Base-by-base conservation (phyloP, 2,888 invertebrate species). In the Pristionchus entomophagus region DNA sequence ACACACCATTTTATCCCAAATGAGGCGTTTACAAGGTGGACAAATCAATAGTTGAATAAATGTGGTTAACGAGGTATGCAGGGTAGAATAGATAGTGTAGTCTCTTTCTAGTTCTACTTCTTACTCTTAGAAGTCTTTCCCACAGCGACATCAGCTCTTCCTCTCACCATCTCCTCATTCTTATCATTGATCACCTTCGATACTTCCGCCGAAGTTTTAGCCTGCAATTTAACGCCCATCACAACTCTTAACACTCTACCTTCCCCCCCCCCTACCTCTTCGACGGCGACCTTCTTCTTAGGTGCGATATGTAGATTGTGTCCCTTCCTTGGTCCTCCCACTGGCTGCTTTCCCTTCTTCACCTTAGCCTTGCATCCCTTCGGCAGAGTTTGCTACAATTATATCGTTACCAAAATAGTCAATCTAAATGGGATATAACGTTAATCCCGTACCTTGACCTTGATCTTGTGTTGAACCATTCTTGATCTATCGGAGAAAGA, bases 401-500 rank as follows among this genome's bases (percentile, higher is more conserved):
- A 1, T 0, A 45, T 45, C 45, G 6, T 45, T 45, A n/a, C n/a
- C n/a, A n/a, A n/a, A n/a, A n/a, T n/a, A n/a, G n/a, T n/a, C n/a
- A n/a, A n/a, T n/a, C n/a, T n/a, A n/a, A n/a, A n/a, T n/a, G n/a
- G n/a, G n/a, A n/a, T n/a, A n/a, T n/a, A n/a, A n/a, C 45, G 8
- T 45, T 45, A 45, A 45, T 45, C 14, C 45, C 14, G 45, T 35
- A 87, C 86, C 88, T 91, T 91, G 59, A 86, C 59, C 51, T 89
- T 90, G 86, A 90, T 87, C 62, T 89, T 87, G 69, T 89, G 88
- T 78, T 89, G 89, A 56, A 90, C 91, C 91, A 92, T 92, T 77
- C 6, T 87, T 32, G 77, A 51, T 73, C 91, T 90, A 94, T 86
- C 94, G 92, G 49, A 94, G 86, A 82, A 94, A 89, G 56, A 94